Percentiles rank a stretch among this genome's conserved stretches.
Evolutionary conservation across 2,113 vertebrate species (phyloP).

Genomic region (Opisthocomus hoazin): DNA sequence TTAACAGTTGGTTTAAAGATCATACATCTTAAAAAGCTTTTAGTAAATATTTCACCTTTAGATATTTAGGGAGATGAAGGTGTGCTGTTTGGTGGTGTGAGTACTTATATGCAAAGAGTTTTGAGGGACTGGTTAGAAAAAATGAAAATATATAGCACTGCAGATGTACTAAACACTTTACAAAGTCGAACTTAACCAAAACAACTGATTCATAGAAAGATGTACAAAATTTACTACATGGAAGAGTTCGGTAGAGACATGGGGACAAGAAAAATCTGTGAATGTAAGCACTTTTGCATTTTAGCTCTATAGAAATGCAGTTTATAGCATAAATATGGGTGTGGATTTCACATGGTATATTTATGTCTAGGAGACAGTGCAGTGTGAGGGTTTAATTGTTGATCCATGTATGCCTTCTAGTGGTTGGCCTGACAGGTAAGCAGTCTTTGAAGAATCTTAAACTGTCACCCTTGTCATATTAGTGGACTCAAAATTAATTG

Average conservation of each 20-base stretch:
- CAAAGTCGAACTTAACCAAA: not conserved
- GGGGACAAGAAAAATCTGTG: not conserved
- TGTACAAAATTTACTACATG: not conserved
- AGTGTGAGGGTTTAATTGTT: not conserved
- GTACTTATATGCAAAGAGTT: not conserved
- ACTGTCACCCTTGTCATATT: not conserved
- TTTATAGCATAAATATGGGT: not conserved
- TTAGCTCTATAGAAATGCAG: not conserved
- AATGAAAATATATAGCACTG: not conserved
- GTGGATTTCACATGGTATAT: not conserved
- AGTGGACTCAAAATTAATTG: not conserved
- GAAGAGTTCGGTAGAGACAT: not conserved
- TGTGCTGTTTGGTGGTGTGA: not conserved
- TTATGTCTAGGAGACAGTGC: not conserved
- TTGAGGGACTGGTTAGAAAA: not conserved
- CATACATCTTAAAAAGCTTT: not conserved
- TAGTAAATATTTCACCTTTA: not conserved
- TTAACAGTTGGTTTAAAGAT: not conserved
- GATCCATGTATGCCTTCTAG: not conserved
- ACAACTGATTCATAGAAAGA: not conserved
- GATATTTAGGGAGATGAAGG: not conserved
- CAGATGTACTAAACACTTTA: not conserved
- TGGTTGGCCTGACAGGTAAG: not conserved
- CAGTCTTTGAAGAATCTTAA: not conserved
- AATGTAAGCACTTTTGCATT: not conserved